Base-by-base conservation (phyloP, 2,113 vertebrate species). In the Barnardius zonarius region DNA sequence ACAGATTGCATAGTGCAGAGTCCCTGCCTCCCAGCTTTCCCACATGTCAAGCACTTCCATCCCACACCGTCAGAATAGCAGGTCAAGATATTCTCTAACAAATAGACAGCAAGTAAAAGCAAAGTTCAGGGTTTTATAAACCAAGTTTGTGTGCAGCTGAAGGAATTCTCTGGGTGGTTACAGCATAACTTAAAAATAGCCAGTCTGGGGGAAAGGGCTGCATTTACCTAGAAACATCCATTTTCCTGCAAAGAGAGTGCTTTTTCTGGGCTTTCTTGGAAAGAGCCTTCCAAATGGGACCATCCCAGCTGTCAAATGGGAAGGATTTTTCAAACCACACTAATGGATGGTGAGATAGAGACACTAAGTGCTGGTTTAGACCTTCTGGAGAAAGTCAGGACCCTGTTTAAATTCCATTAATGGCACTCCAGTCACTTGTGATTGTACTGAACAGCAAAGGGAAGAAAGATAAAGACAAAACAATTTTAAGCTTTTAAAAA, bases 371-470 rank as follows among this genome's bases (percentile, higher is more conserved):
- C 73, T 95, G n/a, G 46, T 62, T 83, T 85, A 76, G 74, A 76
- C 37, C 27, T 84, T 55, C 82, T 63, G 55, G 79, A 84, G 85
- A 43, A 94, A 83, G 74, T 88, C 62, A 92, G 68, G 69, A 54
- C 18, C 37, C 57, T 87, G 70, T 74, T 94, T 89, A 94, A 86
- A 67, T 89, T 88, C 78, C 63, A 82, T 93, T 86, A 85, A 87
- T 85, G 83, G 77, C 80, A 84, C 74, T 89, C 48, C 77, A 85
- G 77, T 59, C 86, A 64, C 83, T 93, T 93, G 54, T 82, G 81
- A 66, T 69, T 24, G 49, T 33, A 33, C 33, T 69, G 62, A 94
- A 68, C 23, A 79, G 19, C 55, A 88, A 81, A 88, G 30, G 37
- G 44, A 4, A 55, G 57, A 61, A 80, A 83, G 30, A 77, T 62